Evolutionary conservation across 2,888 invertebrate species (phyloP).

Genomic region (Xestoiulus laeticollis): DNA sequence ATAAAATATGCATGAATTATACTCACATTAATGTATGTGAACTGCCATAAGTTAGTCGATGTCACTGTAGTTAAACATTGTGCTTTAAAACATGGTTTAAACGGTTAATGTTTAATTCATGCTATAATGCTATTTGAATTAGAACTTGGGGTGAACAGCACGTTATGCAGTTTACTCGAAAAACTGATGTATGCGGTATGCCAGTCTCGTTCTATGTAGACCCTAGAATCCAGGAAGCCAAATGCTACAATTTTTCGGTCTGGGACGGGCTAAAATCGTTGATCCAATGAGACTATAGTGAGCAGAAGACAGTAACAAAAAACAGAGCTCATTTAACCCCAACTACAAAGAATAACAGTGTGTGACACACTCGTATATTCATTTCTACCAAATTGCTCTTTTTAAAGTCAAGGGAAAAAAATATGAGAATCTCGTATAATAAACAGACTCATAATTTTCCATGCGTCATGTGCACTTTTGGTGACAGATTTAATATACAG

Average conservation of each 20-base stretch:
- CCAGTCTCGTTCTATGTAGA: background rate
- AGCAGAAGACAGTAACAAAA: slow-evolving; percentile 35
- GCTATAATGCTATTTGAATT: background rate
- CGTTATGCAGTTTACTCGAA: background rate
- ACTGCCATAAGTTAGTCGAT: background rate
- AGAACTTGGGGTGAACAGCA: too few species aligned
- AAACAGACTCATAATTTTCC: background rate
- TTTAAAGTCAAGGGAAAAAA: background rate
- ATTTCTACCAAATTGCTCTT: background rate
- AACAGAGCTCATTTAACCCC: background rate
- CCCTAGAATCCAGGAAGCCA: background rate
- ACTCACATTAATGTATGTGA: background rate
- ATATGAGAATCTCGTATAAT: background rate
- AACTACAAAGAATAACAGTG: slow-evolving; percentile 14
- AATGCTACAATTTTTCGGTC: background rate
- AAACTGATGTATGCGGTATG: background rate
- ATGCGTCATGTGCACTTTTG: background rate
- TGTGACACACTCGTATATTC: background rate
- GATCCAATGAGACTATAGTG: slow-evolving; percentile 22
- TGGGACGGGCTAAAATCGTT: background rate
- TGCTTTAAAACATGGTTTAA: too few species aligned
- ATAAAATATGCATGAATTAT: background rate
- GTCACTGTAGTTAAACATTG: too few species aligned
- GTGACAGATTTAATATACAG: slow-evolving; percentile 31
- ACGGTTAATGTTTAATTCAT: background rate